Evolutionary conservation across 2,797 vertebrate genomes (phyloP), one percentile per base, ranked within the genome.

Genomic region (Hypotaenidia philippensis): DNA sequence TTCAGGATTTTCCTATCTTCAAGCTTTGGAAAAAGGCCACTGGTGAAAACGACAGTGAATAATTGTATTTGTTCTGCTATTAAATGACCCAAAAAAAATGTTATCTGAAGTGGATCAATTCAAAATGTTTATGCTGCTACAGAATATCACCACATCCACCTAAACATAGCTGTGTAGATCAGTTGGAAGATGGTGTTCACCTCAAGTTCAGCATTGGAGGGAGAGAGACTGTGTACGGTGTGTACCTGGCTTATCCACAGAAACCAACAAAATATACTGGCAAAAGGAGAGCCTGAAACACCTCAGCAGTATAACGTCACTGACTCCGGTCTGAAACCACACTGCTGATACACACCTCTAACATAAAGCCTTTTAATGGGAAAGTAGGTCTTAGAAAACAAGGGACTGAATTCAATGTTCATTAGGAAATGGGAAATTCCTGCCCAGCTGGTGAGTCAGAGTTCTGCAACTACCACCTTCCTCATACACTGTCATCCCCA

Each of bases 51-150:
- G 77, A 70, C 50, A 89, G 63, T 45, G 72, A 92, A 91, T 92
- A 93, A 93, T 89, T 19, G 4, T 49, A 60, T 79, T 87, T 77
- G 65, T 91, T 94, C 93, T 41, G 29, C 89, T 90, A 61, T 57
- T 70, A 95, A 86, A 76, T 83, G 69, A 64, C 74, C 79, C 74
- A 77, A 84, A 92, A 82, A 85, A 72, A n/a, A 74, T 82, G 69
- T 95, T 94, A 91, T 76, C 96, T 86, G 71, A 93, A 88, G 63
- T 69, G 34, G 85, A 94, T 96, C 88, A 10, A 71, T 92, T 93
- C 45, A 82, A 69, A 97, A 88, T 90, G 66, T 87, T 89, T 75
- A 10, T 66, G 52, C 57, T 50, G 47, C 50, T 82, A 22, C 88
- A 50, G 31, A 96, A 87, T 83, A 84, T 79, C 65, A 83, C 89